Conservation (phyloP, 2,113 vertebrate genomes). For the Hypanus sabinus region DNA sequence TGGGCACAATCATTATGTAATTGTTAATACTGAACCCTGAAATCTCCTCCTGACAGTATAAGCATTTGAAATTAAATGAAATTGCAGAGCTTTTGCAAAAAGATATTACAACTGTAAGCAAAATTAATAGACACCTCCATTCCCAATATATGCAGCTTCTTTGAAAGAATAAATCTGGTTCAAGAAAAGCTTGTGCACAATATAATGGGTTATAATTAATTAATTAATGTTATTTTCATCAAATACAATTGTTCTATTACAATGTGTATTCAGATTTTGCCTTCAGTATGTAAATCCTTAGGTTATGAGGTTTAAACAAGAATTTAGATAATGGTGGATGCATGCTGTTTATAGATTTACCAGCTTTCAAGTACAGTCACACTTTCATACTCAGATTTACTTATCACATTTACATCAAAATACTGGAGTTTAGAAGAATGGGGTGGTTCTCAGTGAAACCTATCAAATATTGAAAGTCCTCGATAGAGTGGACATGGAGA, state of each 20-base stretch:
- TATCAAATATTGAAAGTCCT: too few species aligned
- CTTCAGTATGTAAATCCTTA: not conserved
- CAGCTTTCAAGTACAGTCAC: not conserved
- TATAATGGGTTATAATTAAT: not conserved
- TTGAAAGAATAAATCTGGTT: not conserved
- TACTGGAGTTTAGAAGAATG: too few species aligned
- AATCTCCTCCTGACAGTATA: not conserved
- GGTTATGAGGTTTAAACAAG: not conserved
- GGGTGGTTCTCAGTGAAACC: too few species aligned
- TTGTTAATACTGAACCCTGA: not conserved
- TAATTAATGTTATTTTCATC: not conserved
- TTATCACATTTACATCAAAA: too few species aligned
- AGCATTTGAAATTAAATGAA: not conserved
- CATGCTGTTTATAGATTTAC: not conserved
- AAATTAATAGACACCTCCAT: not conserved
- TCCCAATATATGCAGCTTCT: not conserved
- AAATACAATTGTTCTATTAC: not conserved
- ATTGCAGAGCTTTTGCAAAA: not conserved
- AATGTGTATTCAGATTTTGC: not conserved
- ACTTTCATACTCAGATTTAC: too few species aligned
- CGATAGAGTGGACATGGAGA: too few species aligned
- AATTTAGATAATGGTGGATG: not conserved
- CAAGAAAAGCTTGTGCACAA: not conserved
- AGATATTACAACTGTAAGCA: not conserved
- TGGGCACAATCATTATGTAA: not conserved